These are phyloP conservation scores for Prunella strophiata DNA, from an alignment of 2,797 vertebrate genomes.

Conservation along the genomic window DNA sequence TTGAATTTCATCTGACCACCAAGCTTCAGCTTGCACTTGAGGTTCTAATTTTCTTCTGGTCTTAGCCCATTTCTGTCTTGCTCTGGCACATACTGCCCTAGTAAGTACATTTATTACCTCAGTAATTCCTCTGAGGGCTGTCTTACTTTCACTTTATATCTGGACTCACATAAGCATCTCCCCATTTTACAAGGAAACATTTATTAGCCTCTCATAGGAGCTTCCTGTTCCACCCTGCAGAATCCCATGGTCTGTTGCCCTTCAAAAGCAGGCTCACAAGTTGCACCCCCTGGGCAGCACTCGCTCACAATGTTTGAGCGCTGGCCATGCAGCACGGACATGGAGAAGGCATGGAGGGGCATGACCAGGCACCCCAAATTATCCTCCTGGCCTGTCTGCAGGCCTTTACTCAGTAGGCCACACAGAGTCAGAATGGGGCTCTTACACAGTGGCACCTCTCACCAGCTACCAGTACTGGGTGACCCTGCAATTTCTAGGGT, in stretches of 20 bases:
- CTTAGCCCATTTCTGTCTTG: slow-evolving; percentile 43
- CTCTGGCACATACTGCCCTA: slow-evolving; percentile 61
- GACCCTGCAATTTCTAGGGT: background rate
- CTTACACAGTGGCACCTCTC: background rate
- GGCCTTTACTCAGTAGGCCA: background rate
- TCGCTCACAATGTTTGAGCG: fast-evolving
- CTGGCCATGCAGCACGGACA: fast-evolving
- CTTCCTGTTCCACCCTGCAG: slow-evolving; percentile 19
- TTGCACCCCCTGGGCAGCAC: fast-evolving
- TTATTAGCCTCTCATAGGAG: slow-evolving; percentile 24
- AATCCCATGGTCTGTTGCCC: background rate
- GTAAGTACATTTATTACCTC: slow-evolving; percentile 65
- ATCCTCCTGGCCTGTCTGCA: background rate
- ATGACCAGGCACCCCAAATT: fast-evolving
- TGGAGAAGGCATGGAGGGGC: fast-evolving
- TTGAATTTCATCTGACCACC: slow-evolving; percentile 41
- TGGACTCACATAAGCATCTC: slow-evolving; percentile 48
- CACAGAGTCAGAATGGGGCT: background rate
- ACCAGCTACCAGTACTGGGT: background rate
- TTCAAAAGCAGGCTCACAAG: background rate
- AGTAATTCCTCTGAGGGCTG: slow-evolving; percentile 51
- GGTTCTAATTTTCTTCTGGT: slow-evolving; percentile 61
- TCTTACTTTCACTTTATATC: slow-evolving; percentile 65
- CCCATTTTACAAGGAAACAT: slow-evolving; percentile 51
- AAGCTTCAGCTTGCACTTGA: slow-evolving; percentile 18